Evolutionary conservation across 2,113 vertebrate genomes (phyloP), one percentile per base, ranked within the genome.

Genomic region (Ceyx melanurus): DNA sequence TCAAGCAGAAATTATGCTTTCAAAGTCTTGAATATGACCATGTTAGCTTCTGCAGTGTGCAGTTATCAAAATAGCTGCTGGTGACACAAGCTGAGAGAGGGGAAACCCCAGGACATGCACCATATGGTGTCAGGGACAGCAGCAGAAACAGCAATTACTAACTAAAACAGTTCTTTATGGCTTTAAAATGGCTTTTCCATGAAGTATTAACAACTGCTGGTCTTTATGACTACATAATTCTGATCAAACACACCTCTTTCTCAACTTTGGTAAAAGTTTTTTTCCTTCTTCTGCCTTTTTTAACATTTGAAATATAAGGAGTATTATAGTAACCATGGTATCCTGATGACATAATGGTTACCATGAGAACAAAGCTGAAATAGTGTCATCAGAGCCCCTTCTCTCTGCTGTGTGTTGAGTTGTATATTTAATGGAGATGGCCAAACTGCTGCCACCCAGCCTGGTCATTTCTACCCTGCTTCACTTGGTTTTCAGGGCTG

Each of bases 361-460:
- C 97, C 97, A 97, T 97, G 97, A 96, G 92, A 97, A 97, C 97
- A 95, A 96, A 94, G 89, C 92, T 93, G 93, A 94, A 96, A 95
- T 77, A 90, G 94, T 97, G 95, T 94, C 93, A 97, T 93, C 92
- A 92, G 88, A 94, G 64, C 78, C 94, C 61, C 92, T 94, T 94
- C 80, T 92, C 82, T 88, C 66, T 88, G 83, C 93, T 83, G 37
- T 71, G 74, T 62, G 50, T 68, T 74, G 72, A 89, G 66, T 89
- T 92, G 88, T 90, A 75, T 82, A 94, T 88, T 88, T 92, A 96
- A 94, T 82, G 92, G 83, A 92, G 62, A 75, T 83, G 73, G 84
- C 79, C 94, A 90, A 82, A 89, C 51, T 56, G 46, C 90, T 91
- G 79, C 89, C 87, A 83, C 62, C 62, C 78, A 95, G 72, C 40